Evolutionary conservation across 2,888 invertebrate genomes (phyloP), one percentile per base, ranked within the genome.

Genomic region (Noctua pronuba): DNA sequence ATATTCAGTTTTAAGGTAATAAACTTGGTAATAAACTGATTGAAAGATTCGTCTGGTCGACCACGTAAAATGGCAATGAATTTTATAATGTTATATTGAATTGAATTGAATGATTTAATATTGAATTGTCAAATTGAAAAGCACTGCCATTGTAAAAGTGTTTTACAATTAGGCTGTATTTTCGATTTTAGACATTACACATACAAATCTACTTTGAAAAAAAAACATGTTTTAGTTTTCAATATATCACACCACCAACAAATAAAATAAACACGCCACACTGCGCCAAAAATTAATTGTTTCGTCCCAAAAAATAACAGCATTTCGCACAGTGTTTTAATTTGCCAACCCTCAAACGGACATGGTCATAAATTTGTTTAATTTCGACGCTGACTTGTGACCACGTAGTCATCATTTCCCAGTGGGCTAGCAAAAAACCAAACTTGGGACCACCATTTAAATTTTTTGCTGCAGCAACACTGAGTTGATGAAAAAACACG

Each of bases 331-430:
- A 68, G 49, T 70, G 79, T 86, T 90, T 89, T 84, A 90, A 89
- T 89, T 84, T 89, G 64, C 66, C 70, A 79, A 82, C 83, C 76
- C 79, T 74, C 81, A 80, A 71, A 85, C 82, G 81, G 76, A 80
- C 79, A 78, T 58, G 46, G 55, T 49, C 71, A 81, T 88, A 79
- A 75, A 84, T 79, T 84, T 83, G 79, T 88, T 88, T 79, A 80
- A 86, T 82, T 86, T 84, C 41, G 69, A 83, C 80, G 69, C 73
- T 69, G 72, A 80, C 77, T 75, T 71, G 74, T 75, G 64, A 11
- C 81, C 72, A 81, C 70, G 73, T 80, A 70, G 68, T 70, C 44
- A 80, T 66, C 58, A 82, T 88, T 83, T 80, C 88, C 86, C 86
- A 79, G 52, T 41, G 83, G 90, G 35, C 69, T 46, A 49, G 68